Conservation (phyloP, 1,140 invertebrate genomes). For the Hypothenemus hampei region DNA sequence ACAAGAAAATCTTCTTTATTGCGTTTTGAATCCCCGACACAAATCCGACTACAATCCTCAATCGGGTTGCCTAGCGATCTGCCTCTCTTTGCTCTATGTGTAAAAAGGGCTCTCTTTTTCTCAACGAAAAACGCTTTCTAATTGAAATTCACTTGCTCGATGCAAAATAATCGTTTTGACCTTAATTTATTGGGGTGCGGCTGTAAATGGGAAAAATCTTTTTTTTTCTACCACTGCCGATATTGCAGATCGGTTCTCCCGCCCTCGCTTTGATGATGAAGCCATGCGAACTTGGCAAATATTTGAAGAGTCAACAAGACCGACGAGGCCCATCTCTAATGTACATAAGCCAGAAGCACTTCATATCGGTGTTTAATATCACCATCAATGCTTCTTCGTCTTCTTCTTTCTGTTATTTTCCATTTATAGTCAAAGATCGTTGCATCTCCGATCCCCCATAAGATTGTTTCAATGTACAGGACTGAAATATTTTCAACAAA, state of each 20-base stretch:
- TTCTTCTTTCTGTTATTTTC: too few species aligned
- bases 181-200: slow-evolving; percentile 4
- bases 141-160: background rate
- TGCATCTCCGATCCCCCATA: too few species aligned
- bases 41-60: slow-evolving; percentile 43
- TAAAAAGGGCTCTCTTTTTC: too few species aligned
- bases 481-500: too few species aligned
- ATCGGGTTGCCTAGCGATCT: slow-evolving; percentile 40
- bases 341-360: slow-evolving; percentile 35
- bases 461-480: too few species aligned
- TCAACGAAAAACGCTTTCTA: background rate
- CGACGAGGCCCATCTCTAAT: slow-evolving; percentile 37
- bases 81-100: slow-evolving; percentile 4
- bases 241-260: background rate
- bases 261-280: slow-evolving; percentile 6
- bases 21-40: slow-evolving; percentile 41
- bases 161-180: slow-evolving; percentile 11
- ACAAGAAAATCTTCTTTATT: slow-evolving; percentile 48
- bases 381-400: too few species aligned
- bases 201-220: background rate
- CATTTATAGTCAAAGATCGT: too few species aligned
- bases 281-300: slow-evolving; percentile 30
- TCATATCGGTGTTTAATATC: slow-evolving; percentile 43
- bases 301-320: slow-evolving; percentile 43
- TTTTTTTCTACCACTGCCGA: background rate